Percentiles rank a stretch among this genome's conserved stretches.
These are phyloP conservation scores for Sphaeridia pumilis DNA, from an alignment of 2,888 invertebrate genomes.

Conservation along the genomic window DNA sequence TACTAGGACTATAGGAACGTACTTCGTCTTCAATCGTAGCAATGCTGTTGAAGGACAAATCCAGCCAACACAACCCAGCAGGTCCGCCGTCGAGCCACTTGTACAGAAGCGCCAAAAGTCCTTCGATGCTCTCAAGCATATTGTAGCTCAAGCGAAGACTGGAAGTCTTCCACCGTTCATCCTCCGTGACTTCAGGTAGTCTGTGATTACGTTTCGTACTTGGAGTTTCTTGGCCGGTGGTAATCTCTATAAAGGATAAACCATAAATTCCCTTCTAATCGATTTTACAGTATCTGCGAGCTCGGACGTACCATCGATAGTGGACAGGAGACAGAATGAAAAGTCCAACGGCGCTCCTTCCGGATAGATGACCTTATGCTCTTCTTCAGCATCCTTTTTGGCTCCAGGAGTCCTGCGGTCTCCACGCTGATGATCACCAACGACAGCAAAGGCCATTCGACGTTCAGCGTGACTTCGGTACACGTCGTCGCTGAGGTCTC, in stretches of 20 bases:
- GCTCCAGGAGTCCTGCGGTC: too few relatives aligned
- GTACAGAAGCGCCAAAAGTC: slow-evolving; percentile 28
- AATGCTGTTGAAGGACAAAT: slow-evolving; percentile 45
- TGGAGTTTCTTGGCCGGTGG: slow-evolving; percentile 28
- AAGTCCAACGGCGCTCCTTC: slow-evolving; percentile 32
- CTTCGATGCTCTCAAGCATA: slow-evolving; percentile 31
- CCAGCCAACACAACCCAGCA: slow-evolving; percentile 42
- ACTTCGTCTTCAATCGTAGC: slow-evolving; percentile 41
- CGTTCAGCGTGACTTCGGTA: slow-evolving; percentile 27
- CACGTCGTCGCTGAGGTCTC: not conserved
- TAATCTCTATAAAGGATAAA: slow-evolving; percentile 31
- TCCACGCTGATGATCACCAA: slow-evolving; percentile 31
- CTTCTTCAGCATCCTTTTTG: not conserved
- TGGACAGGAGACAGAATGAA: slow-evolving; percentile 33
- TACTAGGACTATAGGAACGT: too few relatives aligned
- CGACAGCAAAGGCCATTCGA: slow-evolving; percentile 26
- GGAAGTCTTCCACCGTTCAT: slow-evolving; percentile 32
- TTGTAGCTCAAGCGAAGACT: slow-evolving; percentile 33
- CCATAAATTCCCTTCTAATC: too few relatives aligned
- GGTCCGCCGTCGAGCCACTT: slow-evolving; percentile 35
- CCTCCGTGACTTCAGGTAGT: slow-evolving; percentile 27
- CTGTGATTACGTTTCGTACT: slow-evolving; percentile 25
- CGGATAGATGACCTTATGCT: slow-evolving; percentile 18
- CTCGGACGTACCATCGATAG: slow-evolving; percentile 26
- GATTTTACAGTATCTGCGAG: not conserved